These are phyloP conservation scores for Dendrolimus punctatus DNA, from an alignment of 1,140 invertebrate genomes.

Conservation along the genomic window DNA sequence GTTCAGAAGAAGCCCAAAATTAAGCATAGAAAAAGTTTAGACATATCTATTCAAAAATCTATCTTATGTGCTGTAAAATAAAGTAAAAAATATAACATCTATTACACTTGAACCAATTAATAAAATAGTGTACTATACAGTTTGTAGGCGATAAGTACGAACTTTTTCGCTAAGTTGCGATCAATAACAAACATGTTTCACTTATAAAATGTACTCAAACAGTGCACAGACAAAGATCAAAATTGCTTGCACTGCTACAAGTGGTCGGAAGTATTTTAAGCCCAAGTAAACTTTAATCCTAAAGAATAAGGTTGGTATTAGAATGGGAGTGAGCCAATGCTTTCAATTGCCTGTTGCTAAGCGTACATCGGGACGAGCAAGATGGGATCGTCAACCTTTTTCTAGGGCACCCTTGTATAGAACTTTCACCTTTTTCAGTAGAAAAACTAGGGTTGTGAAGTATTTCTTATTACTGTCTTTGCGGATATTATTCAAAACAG, in stretches of 20 bases:
- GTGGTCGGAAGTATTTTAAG: background rate
- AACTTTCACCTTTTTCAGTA: slow-evolving; percentile 41
- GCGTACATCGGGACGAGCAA: slow-evolving; percentile 29
- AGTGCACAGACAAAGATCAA: no score
- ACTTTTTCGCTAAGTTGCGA: slow-evolving; percentile 42
- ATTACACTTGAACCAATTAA: slow-evolving; percentile 29
- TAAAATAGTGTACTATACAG: slow-evolving; percentile 37
- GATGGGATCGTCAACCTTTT: slow-evolving; percentile 58
- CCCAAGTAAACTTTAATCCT: slow-evolving; percentile 10
- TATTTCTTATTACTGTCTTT: slow-evolving; percentile 3
- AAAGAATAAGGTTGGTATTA: slow-evolving; percentile 14
- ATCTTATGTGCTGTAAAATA: no score
- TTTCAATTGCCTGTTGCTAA: slow-evolving; percentile 62
- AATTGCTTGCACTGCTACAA: no score
- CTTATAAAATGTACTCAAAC: no score
- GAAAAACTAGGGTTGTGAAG: background rate
- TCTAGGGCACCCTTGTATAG: slow-evolving; percentile 38
- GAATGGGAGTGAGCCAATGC: slow-evolving; percentile 11
- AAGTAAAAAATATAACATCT: no score
- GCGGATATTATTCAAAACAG: background rate
- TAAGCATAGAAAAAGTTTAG: no score
- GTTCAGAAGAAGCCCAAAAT: no score
- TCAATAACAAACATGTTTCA: slow-evolving; percentile 30
- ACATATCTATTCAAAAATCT: no score
- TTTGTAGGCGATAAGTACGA: slow-evolving; percentile 40